Evolutionary conservation across 2,113 vertebrate genomes (phyloP).

Genomic region (Alethe diademata): DNA sequence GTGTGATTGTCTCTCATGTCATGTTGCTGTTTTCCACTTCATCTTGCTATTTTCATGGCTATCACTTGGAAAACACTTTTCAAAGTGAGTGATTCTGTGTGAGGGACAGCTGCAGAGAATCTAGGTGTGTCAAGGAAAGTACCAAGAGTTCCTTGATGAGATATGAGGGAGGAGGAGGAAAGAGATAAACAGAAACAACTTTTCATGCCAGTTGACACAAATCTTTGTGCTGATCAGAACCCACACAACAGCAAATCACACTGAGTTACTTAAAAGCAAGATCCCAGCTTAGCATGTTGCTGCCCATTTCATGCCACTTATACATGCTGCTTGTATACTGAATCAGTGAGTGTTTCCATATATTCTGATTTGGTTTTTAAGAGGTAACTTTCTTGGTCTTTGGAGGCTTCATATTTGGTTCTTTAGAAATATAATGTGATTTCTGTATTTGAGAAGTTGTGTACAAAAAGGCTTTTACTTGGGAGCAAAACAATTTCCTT

Average conservation of each 20-base stretch:
- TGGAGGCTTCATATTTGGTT: neutral
- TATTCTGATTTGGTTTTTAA: neutral
- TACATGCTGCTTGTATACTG: accelerated
- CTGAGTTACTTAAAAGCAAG: neutral
- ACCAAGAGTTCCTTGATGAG: neutral
- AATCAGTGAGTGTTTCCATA: neutral
- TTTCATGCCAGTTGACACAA: neutral
- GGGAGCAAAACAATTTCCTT: neutral
- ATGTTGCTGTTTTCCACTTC: neutral
- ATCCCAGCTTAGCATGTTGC: neutral
- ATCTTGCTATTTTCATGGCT: neutral
- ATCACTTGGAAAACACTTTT: neutral
- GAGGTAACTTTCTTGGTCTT: neutral
- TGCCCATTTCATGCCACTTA: neutral
- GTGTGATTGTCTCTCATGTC: neutral
- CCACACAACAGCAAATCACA: neutral
- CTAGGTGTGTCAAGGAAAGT: neutral
- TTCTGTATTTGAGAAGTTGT: neutral
- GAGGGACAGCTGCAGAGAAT: neutral
- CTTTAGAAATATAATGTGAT: neutral
- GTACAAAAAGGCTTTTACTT: neutral
- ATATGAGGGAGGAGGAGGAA: neutral
- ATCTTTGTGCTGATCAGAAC: neutral
- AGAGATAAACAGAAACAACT: neutral
- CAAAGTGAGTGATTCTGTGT: neutral